Conservation (phyloP, 2,797 vertebrate species). For the Acrocephalus scirpaceus region DNA sequence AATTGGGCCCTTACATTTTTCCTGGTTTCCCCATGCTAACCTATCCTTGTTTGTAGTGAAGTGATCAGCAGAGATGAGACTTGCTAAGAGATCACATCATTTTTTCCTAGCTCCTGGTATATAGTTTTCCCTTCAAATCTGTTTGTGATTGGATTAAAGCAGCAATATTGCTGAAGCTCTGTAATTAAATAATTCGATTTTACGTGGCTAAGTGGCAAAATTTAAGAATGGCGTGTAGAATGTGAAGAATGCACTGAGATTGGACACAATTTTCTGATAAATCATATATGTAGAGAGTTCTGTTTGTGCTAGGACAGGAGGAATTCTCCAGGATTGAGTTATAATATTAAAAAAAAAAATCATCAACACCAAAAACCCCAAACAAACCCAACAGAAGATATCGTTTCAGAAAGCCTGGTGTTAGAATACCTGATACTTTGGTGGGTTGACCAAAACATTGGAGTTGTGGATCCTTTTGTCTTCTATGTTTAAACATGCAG, state of each 20-base stretch:
- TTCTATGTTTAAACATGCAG: neutral
- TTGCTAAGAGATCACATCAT: neutral
- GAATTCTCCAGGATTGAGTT: neutral
- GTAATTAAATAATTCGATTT: neutral
- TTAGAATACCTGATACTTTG: neutral
- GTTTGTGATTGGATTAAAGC: neutral
- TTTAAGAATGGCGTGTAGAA: neutral
- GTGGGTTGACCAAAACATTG: neutral
- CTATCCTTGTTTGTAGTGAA: neutral
- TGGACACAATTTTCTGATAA: neutral
- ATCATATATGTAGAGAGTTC: neutral
- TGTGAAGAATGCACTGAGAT: accelerated
- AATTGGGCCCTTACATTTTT: neutral
- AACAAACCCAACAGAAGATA: neutral
- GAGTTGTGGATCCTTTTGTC: neutral
- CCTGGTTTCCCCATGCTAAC: neutral
- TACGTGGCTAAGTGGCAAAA: neutral
- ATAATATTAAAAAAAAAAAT: neutral
- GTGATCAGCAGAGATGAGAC: neutral
- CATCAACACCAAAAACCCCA: neutral
- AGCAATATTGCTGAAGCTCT: neutral
- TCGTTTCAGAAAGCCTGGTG: neutral
- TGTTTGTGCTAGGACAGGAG: neutral
- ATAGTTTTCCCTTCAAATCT: neutral
- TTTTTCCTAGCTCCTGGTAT: neutral